Evolutionary conservation across 2,113 vertebrate genomes (phyloP), one percentile per base, ranked within the genome.

Genomic region (Cromileptes altivelis): DNA sequence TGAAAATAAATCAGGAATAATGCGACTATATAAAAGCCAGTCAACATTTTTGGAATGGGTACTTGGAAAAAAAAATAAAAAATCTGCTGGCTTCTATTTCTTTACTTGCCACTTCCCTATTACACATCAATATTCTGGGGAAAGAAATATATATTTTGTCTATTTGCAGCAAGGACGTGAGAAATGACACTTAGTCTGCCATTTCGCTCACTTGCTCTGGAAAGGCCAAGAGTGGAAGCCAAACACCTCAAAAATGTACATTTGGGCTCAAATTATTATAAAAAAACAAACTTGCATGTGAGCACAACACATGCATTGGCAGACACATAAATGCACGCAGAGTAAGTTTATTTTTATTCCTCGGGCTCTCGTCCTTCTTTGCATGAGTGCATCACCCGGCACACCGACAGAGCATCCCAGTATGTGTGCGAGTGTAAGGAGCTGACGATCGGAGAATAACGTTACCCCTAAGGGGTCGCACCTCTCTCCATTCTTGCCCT

Each of bases 381-480:
- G 90, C 90, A 92, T 85, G 91, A 93, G 80, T 81, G 92, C 90
- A 90, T 93, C 92, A 75, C 75, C 90, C 81, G 30, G 74, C 89
- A 75, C 75, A 83, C 85, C 77, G 72, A 89, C 89, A 79, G 81
- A 85, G 89, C 85, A 65, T 88, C 69, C 56, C 72, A 50, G 89
- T 82, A 27, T 85, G 87, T 65, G 91, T 40, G 81, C 13, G 64
- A 55, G 88, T 81, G 85, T 85, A 86, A 84, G 85, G 57, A 92
- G 73, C 85, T 77, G 87, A 91, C 86, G 84, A 94, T 86, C 50
- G 84, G 84, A 92, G 91, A 90, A 92, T 88, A 94, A 83, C 84
- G 83, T 84, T 87, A 81, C 64, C 91, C 93, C 93, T 88, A 73
- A 94, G 93, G 94, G 94, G 92, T 93, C 78, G 70, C 90, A 92